Percentiles rank a stretch among this genome's conserved stretches.
phyloP scores from a whole-genome alignment of 2,797 vertebrate genomes.

The Oreochromis grahami region DNA sequence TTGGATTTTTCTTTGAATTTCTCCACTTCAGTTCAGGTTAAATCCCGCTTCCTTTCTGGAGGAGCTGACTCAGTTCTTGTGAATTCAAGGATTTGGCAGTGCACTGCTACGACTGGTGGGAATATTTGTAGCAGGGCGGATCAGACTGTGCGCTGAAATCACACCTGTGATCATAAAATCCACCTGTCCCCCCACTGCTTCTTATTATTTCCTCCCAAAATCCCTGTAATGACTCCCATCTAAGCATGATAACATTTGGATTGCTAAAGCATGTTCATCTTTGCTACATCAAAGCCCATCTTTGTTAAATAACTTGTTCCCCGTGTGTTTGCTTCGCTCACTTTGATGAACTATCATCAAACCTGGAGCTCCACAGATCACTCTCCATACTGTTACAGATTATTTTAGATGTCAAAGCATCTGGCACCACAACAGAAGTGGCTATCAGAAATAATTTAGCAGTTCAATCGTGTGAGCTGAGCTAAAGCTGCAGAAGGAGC shows the following conservation, averaged over 20 bases:
- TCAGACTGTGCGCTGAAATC: conserved; percentile 2
- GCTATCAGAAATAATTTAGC: conserved; percentile 57
- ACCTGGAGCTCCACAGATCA: conserved; percentile 38
- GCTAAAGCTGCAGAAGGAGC: not conserved
- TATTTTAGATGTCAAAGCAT: conserved; percentile 22
- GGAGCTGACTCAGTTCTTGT: not conserved
- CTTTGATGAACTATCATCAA: conserved; percentile 59
- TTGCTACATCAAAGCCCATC: conserved; percentile 66
- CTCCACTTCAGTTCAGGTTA: conserved; percentile 1
- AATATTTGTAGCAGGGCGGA: not conserved
- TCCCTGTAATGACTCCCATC: conserved; percentile 51
- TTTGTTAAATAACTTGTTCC: conserved; percentile 32
- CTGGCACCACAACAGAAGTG: conserved; percentile 61
- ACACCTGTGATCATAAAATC: conserved; percentile 47
- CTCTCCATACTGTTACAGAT: conserved; percentile 33
- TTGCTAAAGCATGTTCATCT: conserved; percentile 70
- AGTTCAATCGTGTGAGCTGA: conserved; percentile 15
- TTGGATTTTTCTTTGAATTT: conserved; percentile 12
- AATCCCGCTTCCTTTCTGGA: not conserved
- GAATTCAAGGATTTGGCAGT: not conserved
- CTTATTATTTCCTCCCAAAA: conserved; percentile 19
- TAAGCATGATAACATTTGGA: conserved; percentile 59
- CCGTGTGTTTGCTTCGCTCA: conserved; percentile 1
- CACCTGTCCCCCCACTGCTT: conserved; percentile 40
- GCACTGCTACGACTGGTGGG: not conserved